A percentile compares a stretch with the other conserved stretches of the same genome.
phyloP scores from a whole-genome alignment of 2,888 invertebrate species.

The Torymus texanus region DNA sequence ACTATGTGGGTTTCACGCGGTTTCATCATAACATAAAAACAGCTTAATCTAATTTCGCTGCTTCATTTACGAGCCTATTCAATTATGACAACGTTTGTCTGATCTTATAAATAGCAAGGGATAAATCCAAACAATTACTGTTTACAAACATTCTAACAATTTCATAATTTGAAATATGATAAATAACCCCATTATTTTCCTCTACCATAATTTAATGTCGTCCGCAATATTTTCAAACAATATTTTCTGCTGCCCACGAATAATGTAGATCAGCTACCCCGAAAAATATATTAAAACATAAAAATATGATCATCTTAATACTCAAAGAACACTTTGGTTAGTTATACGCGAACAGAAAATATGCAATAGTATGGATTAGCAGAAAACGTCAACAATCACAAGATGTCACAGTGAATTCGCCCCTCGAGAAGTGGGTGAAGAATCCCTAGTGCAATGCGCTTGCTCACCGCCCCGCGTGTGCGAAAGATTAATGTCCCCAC shows the following conservation, averaged over 20 bases:
- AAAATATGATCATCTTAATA: too few species aligned
- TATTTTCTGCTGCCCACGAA: too few species aligned
- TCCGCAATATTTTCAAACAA: too few species aligned
- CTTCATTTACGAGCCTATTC: conserved; percentile 24
- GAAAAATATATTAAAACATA: too few species aligned
- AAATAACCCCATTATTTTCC: not conserved
- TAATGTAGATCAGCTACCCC: too few species aligned
- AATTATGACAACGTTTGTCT: conserved; percentile 14
- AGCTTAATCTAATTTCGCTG: conserved; percentile 40
- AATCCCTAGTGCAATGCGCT: too few species aligned
- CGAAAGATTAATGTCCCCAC: conserved; percentile 21
- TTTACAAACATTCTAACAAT: not conserved
- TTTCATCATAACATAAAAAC: conserved; percentile 49
- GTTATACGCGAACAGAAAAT: too few species aligned
- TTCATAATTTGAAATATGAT: not conserved
- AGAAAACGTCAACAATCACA: not conserved
- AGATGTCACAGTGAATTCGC: not conserved
- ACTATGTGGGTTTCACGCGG: conserved; percentile 34
- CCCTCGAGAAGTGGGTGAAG: not conserved
- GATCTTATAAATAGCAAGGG: conserved; percentile 35
- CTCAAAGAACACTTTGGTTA: too few species aligned
- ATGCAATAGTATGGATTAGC: not conserved
- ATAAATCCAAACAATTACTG: conserved; percentile 31
- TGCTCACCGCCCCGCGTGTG: not conserved
- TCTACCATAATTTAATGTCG: not conserved